phyloP scores from a whole-genome alignment of 2,888 invertebrate species.

The Platycheirus rosarum region DNA sequence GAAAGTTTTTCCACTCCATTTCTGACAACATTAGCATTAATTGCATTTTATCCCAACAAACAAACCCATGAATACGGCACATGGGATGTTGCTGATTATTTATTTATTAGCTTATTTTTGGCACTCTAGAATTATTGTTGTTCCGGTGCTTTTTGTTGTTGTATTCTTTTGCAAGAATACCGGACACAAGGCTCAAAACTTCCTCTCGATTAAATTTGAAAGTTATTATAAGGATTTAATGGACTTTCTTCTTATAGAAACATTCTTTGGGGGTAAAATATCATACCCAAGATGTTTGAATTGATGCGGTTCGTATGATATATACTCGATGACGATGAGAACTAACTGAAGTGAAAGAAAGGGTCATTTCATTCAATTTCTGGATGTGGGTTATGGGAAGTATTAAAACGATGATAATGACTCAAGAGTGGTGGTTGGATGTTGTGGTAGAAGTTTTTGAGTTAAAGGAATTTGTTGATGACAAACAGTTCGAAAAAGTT shows the following conservation, averaged over 20 bases:
- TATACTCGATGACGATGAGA: conserved; percentile 27
- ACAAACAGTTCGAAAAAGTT: neutral
- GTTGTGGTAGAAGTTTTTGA: conserved; percentile 16
- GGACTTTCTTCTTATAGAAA: conserved; percentile 37
- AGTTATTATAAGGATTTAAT: conserved; percentile 61
- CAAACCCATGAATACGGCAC: conserved; percentile 29
- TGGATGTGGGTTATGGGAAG: neutral
- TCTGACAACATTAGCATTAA: conserved; percentile 74
- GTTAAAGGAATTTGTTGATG: conserved; percentile 10
- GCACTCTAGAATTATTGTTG: conserved; percentile 53
- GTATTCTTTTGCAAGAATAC: neutral
- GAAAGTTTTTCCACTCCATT: conserved; percentile 73
- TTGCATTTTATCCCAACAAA: conserved; percentile 63
- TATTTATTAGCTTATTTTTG: conserved; percentile 71
- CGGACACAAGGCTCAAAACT: conserved; percentile 8
- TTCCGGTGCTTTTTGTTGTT: conserved; percentile 1
- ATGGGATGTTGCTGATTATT: conserved; percentile 57
- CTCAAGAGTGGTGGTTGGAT: conserved; percentile 10
- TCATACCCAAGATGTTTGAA: conserved; percentile 8
- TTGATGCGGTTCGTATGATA: conserved; percentile 11
- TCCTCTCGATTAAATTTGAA: conserved; percentile 41
- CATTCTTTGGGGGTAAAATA: conserved; percentile 41
- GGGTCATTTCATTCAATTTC: conserved; percentile 55
- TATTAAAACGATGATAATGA: conserved; percentile 14
- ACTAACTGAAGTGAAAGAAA: conserved; percentile 50